A percentile compares a stretch with the other conserved stretches of the same genome.
Conservation (phyloP, 2,888 invertebrate species). For the Drosophila nr. perissopoda region DNA sequence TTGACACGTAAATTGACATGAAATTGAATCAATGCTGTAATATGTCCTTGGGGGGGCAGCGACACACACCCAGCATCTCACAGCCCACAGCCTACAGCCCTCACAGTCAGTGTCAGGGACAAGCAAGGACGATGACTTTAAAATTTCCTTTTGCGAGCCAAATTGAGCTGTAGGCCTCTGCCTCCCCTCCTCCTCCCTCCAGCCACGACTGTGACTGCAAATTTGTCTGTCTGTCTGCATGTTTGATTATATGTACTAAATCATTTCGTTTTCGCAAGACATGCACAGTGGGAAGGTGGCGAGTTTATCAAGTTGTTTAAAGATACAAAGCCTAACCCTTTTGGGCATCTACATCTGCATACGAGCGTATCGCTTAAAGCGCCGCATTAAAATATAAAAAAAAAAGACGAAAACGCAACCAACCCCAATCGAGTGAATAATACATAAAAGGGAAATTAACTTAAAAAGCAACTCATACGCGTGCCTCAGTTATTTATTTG, state of each 20-base stretch:
- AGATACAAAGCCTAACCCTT: conserved; percentile 61
- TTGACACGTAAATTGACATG: conserved; percentile 86
- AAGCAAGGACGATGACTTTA: conserved; percentile 77
- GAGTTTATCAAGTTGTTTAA: conserved; percentile 76
- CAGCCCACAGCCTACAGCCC: conserved; percentile 1
- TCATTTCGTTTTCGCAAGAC: conserved; percentile 61
- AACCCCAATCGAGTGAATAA: conserved; percentile 18
- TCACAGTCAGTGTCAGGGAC: conserved; percentile 40
- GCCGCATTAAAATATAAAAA: background rate
- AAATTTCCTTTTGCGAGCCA: conserved; percentile 71
- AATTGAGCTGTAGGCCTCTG: conserved; percentile 79
- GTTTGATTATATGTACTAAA: conserved; percentile 73
- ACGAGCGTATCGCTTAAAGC: conserved; percentile 28
- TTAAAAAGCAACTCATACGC: conserved; percentile 15
- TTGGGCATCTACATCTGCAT: conserved; percentile 14
- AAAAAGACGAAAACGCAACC: background rate
- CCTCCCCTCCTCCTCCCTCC: background rate
- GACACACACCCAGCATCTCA: conserved; percentile 37
- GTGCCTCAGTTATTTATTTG: conserved; percentile 13
- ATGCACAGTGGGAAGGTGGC: conserved; percentile 11
- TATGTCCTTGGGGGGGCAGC: conserved; percentile 83
- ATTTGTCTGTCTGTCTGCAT: conserved; percentile 71
- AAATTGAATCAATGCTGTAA: conserved; percentile 86
- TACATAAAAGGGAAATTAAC: conserved; percentile 27
- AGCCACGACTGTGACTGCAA: conserved; percentile 59